Evolutionary conservation across 2,888 invertebrate genomes (phyloP), one percentile per base, ranked within the genome.

Genomic region (Sclerodermus sp.): DNA sequence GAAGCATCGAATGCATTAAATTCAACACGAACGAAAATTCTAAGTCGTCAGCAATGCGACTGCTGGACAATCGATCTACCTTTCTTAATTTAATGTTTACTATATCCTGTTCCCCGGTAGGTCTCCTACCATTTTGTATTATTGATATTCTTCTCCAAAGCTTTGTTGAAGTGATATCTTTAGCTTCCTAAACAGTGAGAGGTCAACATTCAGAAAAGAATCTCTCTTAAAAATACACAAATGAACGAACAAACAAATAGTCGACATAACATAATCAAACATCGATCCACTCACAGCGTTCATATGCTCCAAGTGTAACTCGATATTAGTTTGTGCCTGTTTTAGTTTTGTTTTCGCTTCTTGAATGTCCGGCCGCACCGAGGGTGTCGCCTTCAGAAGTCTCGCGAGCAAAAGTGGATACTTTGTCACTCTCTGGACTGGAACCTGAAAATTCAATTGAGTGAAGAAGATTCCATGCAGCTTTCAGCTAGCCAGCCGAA

Each of bases 371-470:
- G 83, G 79, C 15, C 72, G 65, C n/a, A 71, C 67, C 3, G 70
- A 68, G 1, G 95, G 93, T 12, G 96, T 96, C 38, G 93, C 92
- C 81, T 96, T 95, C 73, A 90, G 87, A 62, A 97, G 82, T 51
- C 96, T 87, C 40, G 93, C 92, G 71, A 97, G 82, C 61, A 97
- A 83, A 67, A 97, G 83, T 39, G 96, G 96, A 82, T 96, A 96
- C 82, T 96, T 96, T 68, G 96, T 96, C 67, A 96, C 95, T 78
- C 96, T 85, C 82, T 96, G 96, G 57, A 97, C 96, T 59, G 96
- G 96, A 67, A 93, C 90, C 90, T 90, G 68, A n/a, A n/a, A n/a
- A n/a, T n/a, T n/a, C n/a, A n/a, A n/a, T n/a, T n/a, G n/a, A 12
- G 29, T 42, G 17, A 34, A 18, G 4, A 6, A 44, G 4, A 18